Conservation (phyloP, 2,797 vertebrate species). For the Centroberyx gerrardi region DNA sequence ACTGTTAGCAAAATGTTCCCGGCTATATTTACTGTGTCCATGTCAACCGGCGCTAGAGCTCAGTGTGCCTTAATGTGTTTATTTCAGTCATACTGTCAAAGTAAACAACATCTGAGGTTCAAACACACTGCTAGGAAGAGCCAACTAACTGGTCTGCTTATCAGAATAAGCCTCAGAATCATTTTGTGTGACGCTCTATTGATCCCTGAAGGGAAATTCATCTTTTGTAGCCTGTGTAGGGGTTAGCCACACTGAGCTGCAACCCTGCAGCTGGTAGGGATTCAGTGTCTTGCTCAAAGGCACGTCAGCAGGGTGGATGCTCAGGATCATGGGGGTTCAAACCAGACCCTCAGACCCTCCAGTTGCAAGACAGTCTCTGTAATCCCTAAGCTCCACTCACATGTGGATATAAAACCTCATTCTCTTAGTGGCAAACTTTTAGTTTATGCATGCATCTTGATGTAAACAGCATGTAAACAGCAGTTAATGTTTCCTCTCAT, state of each 20-base stretch:
- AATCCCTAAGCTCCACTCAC: no score
- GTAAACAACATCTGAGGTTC: conserved; percentile 51
- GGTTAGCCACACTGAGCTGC: not conserved
- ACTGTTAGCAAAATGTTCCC: conserved; percentile 42
- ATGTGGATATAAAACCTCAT: no score
- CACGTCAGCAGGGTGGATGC: no score
- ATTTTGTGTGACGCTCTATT: not conserved
- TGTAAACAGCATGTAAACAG: no score
- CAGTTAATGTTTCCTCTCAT: no score
- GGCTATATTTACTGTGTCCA: conserved; percentile 78
- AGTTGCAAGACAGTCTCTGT: no score
- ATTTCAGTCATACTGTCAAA: conserved; percentile 68
- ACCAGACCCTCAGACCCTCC: no score
- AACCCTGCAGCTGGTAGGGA: not conserved
- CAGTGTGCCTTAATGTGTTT: conserved; percentile 72
- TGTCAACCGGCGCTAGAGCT: conserved; percentile 72
- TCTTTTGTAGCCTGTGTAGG: not conserved
- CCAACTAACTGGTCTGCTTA: conserved; percentile 25
- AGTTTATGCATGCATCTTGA: no score
- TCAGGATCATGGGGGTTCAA: no score
- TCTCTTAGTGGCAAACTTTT: no score
- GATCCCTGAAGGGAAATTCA: not conserved
- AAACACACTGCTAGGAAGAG: conserved; percentile 35
- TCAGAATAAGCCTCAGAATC: conserved; percentile 4
- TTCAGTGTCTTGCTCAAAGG: not conserved